Percentiles rank a stretch among this genome's conserved stretches.
Evolutionary conservation across 2,113 vertebrate genomes (phyloP).

Genomic region (Tricholaema leucomelas): DNA sequence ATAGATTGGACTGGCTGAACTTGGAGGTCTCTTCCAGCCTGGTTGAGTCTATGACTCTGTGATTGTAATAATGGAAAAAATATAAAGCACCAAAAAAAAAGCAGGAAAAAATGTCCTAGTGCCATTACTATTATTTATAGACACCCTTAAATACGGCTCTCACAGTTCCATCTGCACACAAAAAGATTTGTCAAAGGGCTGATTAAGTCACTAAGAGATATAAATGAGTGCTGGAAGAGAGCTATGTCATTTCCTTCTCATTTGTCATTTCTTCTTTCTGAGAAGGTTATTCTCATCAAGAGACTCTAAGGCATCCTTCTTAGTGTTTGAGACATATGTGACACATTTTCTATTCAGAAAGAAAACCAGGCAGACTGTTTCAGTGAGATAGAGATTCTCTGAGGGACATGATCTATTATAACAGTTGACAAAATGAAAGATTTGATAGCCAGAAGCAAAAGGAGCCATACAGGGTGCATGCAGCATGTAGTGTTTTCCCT

Average conservation of each 20-base stretch:
- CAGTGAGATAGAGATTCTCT: background rate
- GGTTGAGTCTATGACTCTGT: no score
- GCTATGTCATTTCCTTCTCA: background rate
- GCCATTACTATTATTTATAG: background rate
- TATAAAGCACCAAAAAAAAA: no score
- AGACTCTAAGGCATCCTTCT: background rate
- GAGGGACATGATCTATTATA: background rate
- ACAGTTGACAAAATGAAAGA: constrained; percentile 4
- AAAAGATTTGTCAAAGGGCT: background rate
- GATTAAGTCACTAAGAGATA: background rate
- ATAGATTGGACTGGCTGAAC: no score
- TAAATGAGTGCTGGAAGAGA: background rate
- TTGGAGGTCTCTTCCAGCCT: no score
- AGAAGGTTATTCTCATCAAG: constrained; percentile 16
- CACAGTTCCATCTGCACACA: fast-evolving
- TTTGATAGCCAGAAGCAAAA: background rate
- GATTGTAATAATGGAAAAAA: no score
- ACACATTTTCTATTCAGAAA: constrained; percentile 5
- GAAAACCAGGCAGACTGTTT: background rate
- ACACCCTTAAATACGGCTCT: background rate
- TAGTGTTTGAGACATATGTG: background rate
- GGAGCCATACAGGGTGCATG: background rate
- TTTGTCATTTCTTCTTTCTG: background rate
- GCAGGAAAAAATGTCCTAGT: background rate
- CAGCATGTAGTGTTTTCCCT: background rate